Evolutionary conservation across 1,140 invertebrate species (phyloP), one percentile per base, ranked within the genome.

Genomic region (Coelopa frigida): DNA sequence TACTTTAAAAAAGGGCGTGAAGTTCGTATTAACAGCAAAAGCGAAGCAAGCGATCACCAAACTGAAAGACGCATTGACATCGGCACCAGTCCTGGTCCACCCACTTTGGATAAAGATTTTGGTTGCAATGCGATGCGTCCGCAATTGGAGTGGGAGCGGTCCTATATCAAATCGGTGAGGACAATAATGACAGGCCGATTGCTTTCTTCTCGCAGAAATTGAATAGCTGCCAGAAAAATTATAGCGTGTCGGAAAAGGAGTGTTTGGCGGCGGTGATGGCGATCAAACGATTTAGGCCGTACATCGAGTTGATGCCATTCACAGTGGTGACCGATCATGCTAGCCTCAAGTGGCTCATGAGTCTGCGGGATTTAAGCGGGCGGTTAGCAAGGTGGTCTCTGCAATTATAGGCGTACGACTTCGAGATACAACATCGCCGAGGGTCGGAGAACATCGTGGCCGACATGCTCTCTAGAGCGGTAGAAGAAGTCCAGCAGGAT

Each of bases 351-450:
- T 58, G 53, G 57, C 42, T 59, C 10, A 36, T 46, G 26, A 32
- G 46, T 3, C 39, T 55, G 15, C 47, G 52, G 27, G 51, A 54
- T 44, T 58, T 63, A 4, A 56, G 51, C 3, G 68, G 61, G 33
- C 33, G 73, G 32, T 46, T 76, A 14, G 65, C 70, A 0, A 46
- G 71, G 26, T 77, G 73, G 73, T 31, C 48, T 20, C 12, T 74
- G 11, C 20, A 50, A 24, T 39, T 77, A 5, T 68, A 72, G 51
- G 53, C 54, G 8, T 74, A 66, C 49, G 51, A 69, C 29, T 70
- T 72, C 40, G 45, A 65, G 8, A 54, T 76, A 2, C 41, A 51
- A 4, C 67, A 75, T 51, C 54, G 70, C 23, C 59, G 57, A 23
- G 72, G 72, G 4, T 54, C 47, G n/a, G 18, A 52, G 4, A 60